Percentiles rank a stretch among this genome's conserved stretches.
phyloP scores from a whole-genome alignment of 1,140 invertebrate species.

The Ylistrum balloti region DNA sequence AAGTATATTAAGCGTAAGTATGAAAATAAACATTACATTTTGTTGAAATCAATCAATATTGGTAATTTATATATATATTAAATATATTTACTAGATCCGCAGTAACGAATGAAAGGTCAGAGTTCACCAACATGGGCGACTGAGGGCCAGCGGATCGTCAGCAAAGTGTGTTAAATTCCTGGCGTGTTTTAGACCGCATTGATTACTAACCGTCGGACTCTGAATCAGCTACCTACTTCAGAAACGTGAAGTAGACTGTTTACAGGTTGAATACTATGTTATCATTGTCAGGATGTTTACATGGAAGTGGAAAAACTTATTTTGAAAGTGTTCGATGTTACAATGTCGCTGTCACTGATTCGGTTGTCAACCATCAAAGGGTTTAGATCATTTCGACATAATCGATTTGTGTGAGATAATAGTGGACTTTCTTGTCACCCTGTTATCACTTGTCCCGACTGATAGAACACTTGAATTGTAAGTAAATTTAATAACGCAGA shows the following conservation, averaged over 20 bases:
- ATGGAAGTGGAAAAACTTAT: neutral
- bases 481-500: neutral
- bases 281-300: neutral
- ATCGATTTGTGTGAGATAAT: neutral
- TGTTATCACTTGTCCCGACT: neutral
- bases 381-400: neutral
- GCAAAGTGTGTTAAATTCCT: neutral
- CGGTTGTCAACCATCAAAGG: neutral
- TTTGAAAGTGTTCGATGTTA: neutral
- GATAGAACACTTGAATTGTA: constrained; percentile 2
- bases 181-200: constrained; percentile 28
- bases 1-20: neutral
- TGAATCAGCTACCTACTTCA: neutral
- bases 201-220: constrained; percentile 13
- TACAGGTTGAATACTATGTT: neutral
- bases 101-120: neutral
- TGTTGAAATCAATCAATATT: neutral
- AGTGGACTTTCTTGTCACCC: neutral
- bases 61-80: neutral
- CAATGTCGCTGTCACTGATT: neutral
- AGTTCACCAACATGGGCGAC: constrained; percentile 30
- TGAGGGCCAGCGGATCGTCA: neutral
- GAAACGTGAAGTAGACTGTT: neutral
- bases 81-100: constrained; percentile 1
- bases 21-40: neutral